Percentiles rank a stretch among this genome's conserved stretches.
These are phyloP conservation scores for Eira barbara DNA, from an alignment of 2,113 vertebrate genomes.

Conservation along the genomic window DNA sequence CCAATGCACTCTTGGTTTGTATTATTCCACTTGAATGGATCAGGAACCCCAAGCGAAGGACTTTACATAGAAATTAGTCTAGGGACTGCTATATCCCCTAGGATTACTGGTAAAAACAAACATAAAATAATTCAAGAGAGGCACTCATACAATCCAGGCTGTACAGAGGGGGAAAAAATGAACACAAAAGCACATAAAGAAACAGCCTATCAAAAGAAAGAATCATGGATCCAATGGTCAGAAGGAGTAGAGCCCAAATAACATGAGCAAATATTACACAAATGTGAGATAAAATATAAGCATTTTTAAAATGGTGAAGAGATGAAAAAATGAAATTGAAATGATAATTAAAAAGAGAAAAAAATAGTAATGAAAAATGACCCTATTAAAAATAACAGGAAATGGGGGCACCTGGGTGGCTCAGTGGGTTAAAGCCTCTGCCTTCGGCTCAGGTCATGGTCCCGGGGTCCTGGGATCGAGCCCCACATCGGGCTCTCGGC, in stretches of 20 bases:
- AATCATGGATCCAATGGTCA: background rate
- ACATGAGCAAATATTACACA: background rate
- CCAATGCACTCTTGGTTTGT: background rate
- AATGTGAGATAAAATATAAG: background rate
- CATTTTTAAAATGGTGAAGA: background rate
- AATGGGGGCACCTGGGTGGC: background rate
- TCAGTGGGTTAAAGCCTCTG: background rate
- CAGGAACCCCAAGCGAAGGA: background rate
- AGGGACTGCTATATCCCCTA: background rate
- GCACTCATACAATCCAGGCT: background rate
- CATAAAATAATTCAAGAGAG: slow-evolving; percentile 28
- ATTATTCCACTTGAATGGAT: background rate
- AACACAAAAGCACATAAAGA: background rate
- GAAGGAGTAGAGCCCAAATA: background rate
- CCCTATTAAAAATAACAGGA: background rate
- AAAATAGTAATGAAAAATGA: background rate
- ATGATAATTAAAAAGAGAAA: background rate
- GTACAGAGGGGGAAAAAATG: background rate
- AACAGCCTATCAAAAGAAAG: background rate
- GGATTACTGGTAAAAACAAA: background rate
- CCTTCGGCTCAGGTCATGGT: no score
- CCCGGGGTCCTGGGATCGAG: no score
- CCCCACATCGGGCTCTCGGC: no score
- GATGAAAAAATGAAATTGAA: background rate
- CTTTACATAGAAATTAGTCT: background rate